phyloP scores from a whole-genome alignment of 2,113 vertebrate genomes.

The Epinephelus lanceolatus region DNA sequence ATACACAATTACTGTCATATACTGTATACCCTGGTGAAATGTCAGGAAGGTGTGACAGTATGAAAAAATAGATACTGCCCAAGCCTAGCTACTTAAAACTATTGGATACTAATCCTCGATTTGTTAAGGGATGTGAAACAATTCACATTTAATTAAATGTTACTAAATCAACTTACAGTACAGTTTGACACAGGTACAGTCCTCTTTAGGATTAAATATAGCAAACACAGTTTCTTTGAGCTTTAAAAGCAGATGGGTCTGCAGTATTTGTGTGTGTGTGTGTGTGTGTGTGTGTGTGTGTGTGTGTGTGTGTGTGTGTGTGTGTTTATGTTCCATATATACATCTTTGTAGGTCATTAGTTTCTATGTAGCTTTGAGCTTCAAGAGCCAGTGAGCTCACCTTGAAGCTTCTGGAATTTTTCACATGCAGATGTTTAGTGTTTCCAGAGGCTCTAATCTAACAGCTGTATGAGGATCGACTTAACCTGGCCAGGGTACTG shows the following conservation, averaged over 20 bases:
- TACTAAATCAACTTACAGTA: background rate
- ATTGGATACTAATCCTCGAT: background rate
- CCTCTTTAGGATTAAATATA: background rate
- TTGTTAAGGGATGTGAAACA: background rate
- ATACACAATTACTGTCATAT: no score
- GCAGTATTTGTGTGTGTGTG: no score
- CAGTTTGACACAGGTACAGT: background rate
- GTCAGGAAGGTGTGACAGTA: no score
- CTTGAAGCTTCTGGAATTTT: background rate
- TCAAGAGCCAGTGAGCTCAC: background rate
- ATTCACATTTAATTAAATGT: background rate
- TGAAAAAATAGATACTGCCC: no score
- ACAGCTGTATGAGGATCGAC: background rate
- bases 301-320: background rate
- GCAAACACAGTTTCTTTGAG: background rate
- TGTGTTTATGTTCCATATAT: background rate
- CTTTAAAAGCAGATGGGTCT: background rate
- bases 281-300: conserved; percentile 1
- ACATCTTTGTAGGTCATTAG: background rate
- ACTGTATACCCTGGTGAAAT: no score
- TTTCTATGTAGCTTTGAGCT: background rate
- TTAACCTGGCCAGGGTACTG: background rate
- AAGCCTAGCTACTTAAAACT: background rate
- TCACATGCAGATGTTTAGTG: background rate
- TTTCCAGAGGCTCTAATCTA: background rate